These are phyloP conservation scores for Megaceryle maxima DNA, from an alignment of 2,113 vertebrate species.

Conservation along the genomic window DNA sequence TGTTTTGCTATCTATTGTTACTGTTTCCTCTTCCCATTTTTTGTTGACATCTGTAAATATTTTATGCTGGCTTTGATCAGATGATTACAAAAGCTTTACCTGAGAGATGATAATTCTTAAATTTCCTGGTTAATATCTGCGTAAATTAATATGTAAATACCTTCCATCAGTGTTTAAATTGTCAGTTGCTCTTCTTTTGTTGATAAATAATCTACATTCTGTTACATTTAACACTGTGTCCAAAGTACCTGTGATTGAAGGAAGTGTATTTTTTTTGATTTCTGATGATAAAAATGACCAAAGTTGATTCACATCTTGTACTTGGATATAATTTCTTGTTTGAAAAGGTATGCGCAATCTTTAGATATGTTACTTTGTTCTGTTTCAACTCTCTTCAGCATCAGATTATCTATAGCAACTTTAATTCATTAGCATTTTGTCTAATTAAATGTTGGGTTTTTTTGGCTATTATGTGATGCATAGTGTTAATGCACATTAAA, in stretches of 20 bases:
- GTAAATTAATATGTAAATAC: background rate
- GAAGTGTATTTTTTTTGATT: background rate
- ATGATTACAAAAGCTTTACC: background rate
- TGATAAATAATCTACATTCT: background rate
- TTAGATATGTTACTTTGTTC: background rate
- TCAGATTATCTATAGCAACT: background rate
- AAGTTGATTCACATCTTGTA: background rate
- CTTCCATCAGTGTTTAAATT: background rate
- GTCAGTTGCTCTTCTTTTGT: background rate
- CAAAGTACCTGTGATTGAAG: background rate
- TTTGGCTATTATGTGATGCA: background rate
- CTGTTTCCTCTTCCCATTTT: background rate
- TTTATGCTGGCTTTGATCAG: background rate
- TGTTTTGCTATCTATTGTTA: background rate
- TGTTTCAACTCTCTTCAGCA: background rate
- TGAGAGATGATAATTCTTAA: background rate
- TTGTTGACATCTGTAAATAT: background rate
- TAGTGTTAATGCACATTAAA: background rate
- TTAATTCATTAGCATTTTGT: background rate
- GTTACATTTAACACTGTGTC: background rate
- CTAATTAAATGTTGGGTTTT: background rate
- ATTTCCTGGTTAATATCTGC: background rate
- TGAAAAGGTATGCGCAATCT: background rate
- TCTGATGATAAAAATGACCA: background rate
- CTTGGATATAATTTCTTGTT: background rate